These are phyloP conservation scores for Centropus bengalensis DNA, from an alignment of 2,113 vertebrate species.

Conservation along the genomic window DNA sequence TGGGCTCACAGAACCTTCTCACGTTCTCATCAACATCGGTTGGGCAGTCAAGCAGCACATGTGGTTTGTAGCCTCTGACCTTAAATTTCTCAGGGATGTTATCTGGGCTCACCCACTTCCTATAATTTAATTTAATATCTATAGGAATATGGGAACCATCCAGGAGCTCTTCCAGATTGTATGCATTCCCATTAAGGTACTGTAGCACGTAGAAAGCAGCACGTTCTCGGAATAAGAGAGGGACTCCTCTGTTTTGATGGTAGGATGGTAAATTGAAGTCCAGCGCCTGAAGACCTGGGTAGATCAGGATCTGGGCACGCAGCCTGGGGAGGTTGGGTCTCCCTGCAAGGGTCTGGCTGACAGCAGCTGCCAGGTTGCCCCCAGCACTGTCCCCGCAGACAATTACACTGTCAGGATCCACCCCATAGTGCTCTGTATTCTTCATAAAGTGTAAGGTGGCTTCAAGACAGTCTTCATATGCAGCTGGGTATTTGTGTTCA, in stretches of 20 bases:
- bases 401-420: slow-evolving; percentile 75
- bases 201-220: slow-evolving; percentile 72
- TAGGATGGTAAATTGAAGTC: slow-evolving; percentile 88
- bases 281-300: slow-evolving; percentile 79
- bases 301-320: slow-evolving; percentile 86
- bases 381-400: slow-evolving; percentile 86
- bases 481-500: slow-evolving; percentile 77
- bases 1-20: slow-evolving; percentile 54
- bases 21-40: slow-evolving; percentile 66
- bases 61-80: slow-evolving; percentile 43
- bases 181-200: slow-evolving; percentile 73
- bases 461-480: slow-evolving; percentile 74
- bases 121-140: slow-evolving; percentile 72
- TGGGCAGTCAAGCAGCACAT: slow-evolving; percentile 25
- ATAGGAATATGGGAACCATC: slow-evolving; percentile 76
- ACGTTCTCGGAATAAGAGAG: slow-evolving; percentile 75
- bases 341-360: slow-evolving; percentile 79
- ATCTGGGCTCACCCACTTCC: slow-evolving; percentile 78
- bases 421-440: slow-evolving; percentile 69
- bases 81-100: slow-evolving; percentile 79
- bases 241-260: slow-evolving; percentile 81
- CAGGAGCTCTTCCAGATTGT: slow-evolving; percentile 67
- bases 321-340: slow-evolving; percentile 74
- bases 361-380: slow-evolving; percentile 75
- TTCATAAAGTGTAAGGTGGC: slow-evolving; percentile 82